Evolutionary conservation across 2,113 vertebrate genomes (phyloP).

Genomic region (Melanerpes aurifrons): DNA sequence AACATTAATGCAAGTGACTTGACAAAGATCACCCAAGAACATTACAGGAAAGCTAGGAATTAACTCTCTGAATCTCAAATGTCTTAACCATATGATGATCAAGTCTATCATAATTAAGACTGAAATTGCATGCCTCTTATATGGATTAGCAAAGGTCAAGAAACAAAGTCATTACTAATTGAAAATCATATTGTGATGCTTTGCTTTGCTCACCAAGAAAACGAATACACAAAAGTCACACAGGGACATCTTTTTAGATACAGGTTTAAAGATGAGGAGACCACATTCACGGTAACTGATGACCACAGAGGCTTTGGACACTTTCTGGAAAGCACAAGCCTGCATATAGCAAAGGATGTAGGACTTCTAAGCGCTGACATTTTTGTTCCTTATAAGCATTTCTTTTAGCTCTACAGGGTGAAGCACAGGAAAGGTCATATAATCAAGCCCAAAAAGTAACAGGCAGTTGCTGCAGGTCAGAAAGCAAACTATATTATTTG

Average conservation of each 20-base stretch:
- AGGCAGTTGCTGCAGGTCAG: not conserved
- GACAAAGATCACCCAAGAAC: not conserved
- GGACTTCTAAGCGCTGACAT: not conserved
- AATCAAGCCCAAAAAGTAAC: not conserved
- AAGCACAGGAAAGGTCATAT: not conserved
- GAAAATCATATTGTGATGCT: not conserved
- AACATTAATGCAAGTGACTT: not conserved
- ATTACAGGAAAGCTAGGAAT: not conserved
- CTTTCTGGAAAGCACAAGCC: not conserved
- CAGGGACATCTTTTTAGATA: not conserved
- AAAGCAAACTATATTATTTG: not conserved
- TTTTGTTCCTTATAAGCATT: not conserved
- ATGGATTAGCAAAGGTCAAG: not conserved
- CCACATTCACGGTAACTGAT: not conserved
- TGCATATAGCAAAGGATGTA: not conserved
- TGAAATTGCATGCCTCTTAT: not conserved
- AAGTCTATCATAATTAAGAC: not conserved
- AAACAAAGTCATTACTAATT: not conserved
- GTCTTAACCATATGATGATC: not conserved
- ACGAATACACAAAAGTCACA: accelerated
- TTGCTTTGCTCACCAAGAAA: not conserved
- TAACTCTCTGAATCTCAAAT: not conserved
- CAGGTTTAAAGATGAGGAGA: not conserved
- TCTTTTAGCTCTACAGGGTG: not conserved
- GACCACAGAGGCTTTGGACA: not conserved